These are phyloP conservation scores for Patella depressa DNA, from an alignment of 2,888 invertebrate species.

Conservation along the genomic window DNA sequence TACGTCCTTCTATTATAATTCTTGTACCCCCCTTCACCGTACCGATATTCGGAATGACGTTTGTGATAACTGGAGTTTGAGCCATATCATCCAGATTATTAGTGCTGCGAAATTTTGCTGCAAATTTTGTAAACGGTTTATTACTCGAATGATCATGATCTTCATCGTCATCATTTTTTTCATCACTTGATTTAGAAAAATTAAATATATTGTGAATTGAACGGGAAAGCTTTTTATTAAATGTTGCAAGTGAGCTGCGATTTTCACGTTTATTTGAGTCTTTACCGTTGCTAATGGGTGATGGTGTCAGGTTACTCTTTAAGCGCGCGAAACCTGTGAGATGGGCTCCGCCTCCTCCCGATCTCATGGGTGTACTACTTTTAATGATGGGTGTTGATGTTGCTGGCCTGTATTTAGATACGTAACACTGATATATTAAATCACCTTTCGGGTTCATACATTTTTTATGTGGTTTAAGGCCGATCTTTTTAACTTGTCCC, in stretches of 20 bases:
- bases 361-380: constrained; percentile 21
- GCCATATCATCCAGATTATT: constrained; percentile 50
- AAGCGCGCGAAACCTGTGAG: constrained; percentile 40
- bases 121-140: constrained; percentile 30
- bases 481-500: constrained; percentile 47
- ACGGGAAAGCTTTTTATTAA: constrained; percentile 62
- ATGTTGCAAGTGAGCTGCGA: constrained; percentile 48
- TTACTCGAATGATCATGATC: constrained; percentile 26
- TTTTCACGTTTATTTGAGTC: constrained; percentile 37
- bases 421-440: constrained; percentile 64
- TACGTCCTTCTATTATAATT: constrained; percentile 62
- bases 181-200: constrained; percentile 44
- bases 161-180: constrained; percentile 46
- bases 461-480: constrained; percentile 66
- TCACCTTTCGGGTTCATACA: constrained; percentile 65
- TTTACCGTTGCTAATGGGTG: constrained; percentile 31
- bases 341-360: constrained; percentile 21
- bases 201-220: constrained; percentile 63
- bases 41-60: constrained; percentile 60
- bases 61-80: constrained; percentile 57
- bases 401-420: constrained; percentile 54
- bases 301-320: constrained; percentile 35
- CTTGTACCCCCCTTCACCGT: constrained; percentile 60
- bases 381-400: constrained; percentile 27
- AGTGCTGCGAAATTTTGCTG: constrained; percentile 48